Evolutionary conservation across 2,797 vertebrate genomes (phyloP).

Genomic region (Serranus cabrilla): DNA sequence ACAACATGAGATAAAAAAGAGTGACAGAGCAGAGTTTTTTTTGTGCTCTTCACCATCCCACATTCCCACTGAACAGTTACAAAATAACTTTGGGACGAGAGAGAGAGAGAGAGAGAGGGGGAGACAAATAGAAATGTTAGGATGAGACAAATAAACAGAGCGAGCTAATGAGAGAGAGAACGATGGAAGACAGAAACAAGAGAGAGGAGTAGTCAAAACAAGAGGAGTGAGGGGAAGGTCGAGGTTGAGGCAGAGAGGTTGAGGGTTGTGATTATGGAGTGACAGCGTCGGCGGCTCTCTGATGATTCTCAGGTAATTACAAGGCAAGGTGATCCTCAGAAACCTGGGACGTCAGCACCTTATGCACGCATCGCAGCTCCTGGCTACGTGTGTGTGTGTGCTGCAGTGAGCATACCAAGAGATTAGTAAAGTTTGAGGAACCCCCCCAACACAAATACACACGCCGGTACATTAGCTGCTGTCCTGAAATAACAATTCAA

Average conservation of each 20-base stretch:
- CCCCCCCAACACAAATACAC: constrained; percentile 15
- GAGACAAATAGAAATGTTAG: constrained; percentile 30
- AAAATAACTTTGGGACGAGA: constrained; percentile 24
- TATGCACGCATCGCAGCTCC: constrained; percentile 79
- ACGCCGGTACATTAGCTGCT: constrained; percentile 51
- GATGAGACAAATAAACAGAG: constrained; percentile 2
- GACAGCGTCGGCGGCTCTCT: constrained; percentile 87
- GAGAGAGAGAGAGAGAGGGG: constrained; percentile 36
- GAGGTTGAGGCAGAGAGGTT: constrained; percentile 77
- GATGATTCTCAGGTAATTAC: constrained; percentile 91
- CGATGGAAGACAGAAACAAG: constrained; percentile 37
- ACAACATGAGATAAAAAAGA: constrained; percentile 49
- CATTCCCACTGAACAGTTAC: not conserved
- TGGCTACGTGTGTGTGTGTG: constrained; percentile 43
- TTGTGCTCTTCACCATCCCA: not conserved
- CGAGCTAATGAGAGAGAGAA: constrained; percentile 15
- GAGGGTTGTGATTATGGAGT: constrained; percentile 89
- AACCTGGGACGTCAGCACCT: constrained; percentile 85
- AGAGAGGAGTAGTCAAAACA: constrained; percentile 62
- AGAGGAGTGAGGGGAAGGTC: constrained; percentile 77
- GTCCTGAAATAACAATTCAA: constrained; percentile 72
- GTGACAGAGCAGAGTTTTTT: not conserved
- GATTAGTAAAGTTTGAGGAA: constrained; percentile 46
- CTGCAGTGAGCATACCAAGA: constrained; percentile 22
- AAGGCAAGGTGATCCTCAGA: constrained; percentile 89